A percentile compares a stretch with the other conserved stretches of the same genome.
These are phyloP conservation scores for Alosa sapidissima DNA, from an alignment of 2,797 vertebrate genomes.

Conservation along the genomic window DNA sequence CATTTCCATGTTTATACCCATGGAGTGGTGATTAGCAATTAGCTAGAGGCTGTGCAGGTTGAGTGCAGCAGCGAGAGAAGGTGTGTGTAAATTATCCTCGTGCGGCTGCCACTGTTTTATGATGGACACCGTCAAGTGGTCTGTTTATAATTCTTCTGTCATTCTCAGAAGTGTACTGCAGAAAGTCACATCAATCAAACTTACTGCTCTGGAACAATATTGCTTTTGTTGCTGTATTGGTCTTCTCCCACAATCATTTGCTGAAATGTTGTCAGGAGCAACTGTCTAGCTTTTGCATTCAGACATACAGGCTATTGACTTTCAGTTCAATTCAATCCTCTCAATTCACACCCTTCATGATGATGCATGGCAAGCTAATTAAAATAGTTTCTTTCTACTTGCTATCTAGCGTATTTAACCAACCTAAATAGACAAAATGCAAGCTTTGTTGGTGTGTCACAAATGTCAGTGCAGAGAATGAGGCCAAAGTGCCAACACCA, in stretches of 20 bases:
- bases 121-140: not conserved
- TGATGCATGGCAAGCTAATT: conserved; percentile 64
- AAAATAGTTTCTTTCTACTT: conserved; percentile 25
- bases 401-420: not conserved
- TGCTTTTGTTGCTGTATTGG: not conserved
- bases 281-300: conserved; percentile 35
- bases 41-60: not conserved
- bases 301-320: conserved; percentile 74
- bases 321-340: conserved; percentile 67
- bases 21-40: not conserved
- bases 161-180: not conserved
- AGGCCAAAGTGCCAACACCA: not conserved
- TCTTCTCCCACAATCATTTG: not conserved
- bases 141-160: not conserved
- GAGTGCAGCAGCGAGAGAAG: conserved; percentile 44
- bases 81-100: not conserved
- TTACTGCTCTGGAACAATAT: not conserved
- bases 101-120: not conserved
- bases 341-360: conserved; percentile 75
- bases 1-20: not conserved
- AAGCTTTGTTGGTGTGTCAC: conserved; percentile 50
- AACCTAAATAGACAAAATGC: conserved; percentile 70
- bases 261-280: not conserved
- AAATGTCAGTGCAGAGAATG: not conserved
- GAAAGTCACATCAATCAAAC: not conserved